Percentiles rank a stretch among this genome's conserved stretches.
Evolutionary conservation across 2,888 invertebrate species (phyloP).

Genomic region (Flexamia atlantica): DNA sequence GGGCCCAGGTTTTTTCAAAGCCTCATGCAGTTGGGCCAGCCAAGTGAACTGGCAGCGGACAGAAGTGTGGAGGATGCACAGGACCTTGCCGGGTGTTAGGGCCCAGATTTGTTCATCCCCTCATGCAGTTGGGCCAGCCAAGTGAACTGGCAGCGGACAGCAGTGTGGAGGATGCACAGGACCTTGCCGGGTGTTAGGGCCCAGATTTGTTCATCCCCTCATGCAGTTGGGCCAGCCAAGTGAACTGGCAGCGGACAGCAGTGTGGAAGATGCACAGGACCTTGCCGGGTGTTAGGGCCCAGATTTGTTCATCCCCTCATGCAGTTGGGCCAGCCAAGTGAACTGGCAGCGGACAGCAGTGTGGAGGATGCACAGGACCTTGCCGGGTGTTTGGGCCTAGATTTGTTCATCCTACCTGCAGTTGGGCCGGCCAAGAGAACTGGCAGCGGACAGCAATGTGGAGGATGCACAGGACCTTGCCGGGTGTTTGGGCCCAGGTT

Average conservation of each 20-base stretch:
- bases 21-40: background rate
- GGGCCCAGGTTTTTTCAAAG: no score
- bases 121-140: background rate
- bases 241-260: background rate
- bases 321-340: background rate
- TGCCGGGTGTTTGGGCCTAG: no score
- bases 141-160: background rate
- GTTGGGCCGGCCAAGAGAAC: background rate
- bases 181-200: no score
- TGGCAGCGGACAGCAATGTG: background rate
- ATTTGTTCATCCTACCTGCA: no score
- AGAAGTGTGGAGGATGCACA: constrained; percentile 18
- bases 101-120: no score
- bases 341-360: background rate
- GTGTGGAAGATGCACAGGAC: constrained; percentile 12
- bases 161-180: constrained; percentile 16
- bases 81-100: no score
- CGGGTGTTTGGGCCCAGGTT: no score
- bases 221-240: background rate
- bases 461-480: no score
- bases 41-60: background rate
- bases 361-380: constrained; percentile 20
- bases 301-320: no score
- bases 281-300: no score
- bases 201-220: no score